A percentile compares a stretch with the other conserved stretches of the same genome.
Evolutionary conservation across 2,113 vertebrate species (phyloP).

Genomic region (Epinephelus fuscoguttatus): DNA sequence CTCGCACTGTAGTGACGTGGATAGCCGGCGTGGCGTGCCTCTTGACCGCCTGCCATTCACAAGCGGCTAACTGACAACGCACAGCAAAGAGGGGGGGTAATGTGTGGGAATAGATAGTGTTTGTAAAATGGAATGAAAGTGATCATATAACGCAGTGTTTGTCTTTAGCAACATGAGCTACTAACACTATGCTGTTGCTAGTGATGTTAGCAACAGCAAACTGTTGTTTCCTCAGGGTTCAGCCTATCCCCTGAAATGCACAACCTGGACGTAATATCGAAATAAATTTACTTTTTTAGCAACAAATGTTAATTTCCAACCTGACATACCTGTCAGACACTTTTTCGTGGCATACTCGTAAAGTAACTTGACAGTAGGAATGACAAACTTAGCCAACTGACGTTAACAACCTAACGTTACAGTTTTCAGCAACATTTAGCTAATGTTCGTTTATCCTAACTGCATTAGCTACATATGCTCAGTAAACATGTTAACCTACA

Average conservation of each 20-base stretch:
- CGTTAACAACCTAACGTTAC: neutral
- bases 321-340: neutral
- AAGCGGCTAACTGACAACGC: constrained; percentile 31
- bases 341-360: neutral
- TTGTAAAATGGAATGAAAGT: neutral
- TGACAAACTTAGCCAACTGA: constrained; percentile 46
- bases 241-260: constrained; percentile 18
- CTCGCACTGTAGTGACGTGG: constrained; percentile 71
- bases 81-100: neutral
- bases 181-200: constrained; percentile 15
- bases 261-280: constrained; percentile 11
- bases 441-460: neutral
- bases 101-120: neutral
- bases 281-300: constrained; percentile 12
- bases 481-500: neutral
- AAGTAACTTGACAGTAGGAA: constrained; percentile 22
- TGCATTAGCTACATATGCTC: too few relatives aligned
- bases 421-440: constrained; percentile 1
- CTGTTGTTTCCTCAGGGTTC: constrained; percentile 37
- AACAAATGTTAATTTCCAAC: neutral
- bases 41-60: constrained; percentile 9
- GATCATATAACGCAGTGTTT: neutral
- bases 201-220: constrained; percentile 42
- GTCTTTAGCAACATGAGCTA: constrained; percentile 20
- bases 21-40: constrained; percentile 42